A percentile compares a stretch with the other conserved stretches of the same genome.
Conservation (phyloP, 2,797 vertebrate species). For the Eutrigla gurnardus region DNA sequence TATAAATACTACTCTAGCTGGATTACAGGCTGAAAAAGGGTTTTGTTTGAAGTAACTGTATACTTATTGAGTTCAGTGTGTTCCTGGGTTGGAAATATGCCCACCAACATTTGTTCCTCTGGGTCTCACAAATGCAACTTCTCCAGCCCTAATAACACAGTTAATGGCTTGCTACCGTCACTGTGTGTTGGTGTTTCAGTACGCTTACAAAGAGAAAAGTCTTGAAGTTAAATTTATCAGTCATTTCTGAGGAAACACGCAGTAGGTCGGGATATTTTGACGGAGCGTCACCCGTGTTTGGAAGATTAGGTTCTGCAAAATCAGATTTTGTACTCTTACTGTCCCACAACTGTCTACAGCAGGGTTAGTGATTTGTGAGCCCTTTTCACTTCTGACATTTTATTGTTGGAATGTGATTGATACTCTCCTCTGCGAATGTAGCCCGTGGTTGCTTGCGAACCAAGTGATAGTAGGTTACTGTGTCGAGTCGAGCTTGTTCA, state of each 20-base stretch:
- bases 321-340: neutral
- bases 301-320: slow-evolving; percentile 13
- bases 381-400: slow-evolving; percentile 7
- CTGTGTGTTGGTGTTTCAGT: neutral
- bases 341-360: neutral
- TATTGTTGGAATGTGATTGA: slow-evolving; percentile 19
- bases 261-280: neutral
- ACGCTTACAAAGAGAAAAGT: neutral
- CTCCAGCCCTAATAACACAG: slow-evolving; percentile 1
- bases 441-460: slow-evolving; percentile 23
- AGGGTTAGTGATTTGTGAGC: neutral
- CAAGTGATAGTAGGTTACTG: slow-evolving; percentile 70
- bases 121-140: slow-evolving; percentile 7
- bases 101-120: neutral
- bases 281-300: neutral
- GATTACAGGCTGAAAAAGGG: slow-evolving; percentile 64
- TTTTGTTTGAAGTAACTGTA: slow-evolving; percentile 38
- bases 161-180: neutral
- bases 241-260: neutral
- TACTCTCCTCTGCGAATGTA: slow-evolving; percentile 15
- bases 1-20: slow-evolving; percentile 38
- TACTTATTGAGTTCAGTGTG: slow-evolving; percentile 31
- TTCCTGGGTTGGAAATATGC: slow-evolving; percentile 37
- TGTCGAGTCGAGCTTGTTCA: slow-evolving; percentile 67
- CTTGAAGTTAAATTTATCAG: neutral